Conservation (phyloP, 2,113 vertebrate species). For the Proterorhinus semilunaris region DNA sequence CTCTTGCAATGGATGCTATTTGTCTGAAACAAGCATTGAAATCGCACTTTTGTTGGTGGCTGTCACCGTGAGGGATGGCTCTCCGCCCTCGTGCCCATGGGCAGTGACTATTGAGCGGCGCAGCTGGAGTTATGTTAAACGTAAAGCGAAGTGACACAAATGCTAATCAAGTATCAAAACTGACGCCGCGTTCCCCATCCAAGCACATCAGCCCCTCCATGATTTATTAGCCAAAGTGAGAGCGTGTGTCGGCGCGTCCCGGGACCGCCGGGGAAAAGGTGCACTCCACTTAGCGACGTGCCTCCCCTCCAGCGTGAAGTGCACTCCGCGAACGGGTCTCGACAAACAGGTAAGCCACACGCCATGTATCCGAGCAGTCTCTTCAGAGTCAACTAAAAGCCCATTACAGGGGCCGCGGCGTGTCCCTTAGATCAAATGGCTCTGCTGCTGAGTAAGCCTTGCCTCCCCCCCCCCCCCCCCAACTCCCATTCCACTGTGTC, state of each 20-base stretch:
- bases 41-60: conserved; percentile 48
- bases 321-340: conserved; percentile 19
- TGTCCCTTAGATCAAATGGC: conserved; percentile 49
- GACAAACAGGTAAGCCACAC: conserved; percentile 51
- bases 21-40: conserved; percentile 38
- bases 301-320: conserved; percentile 21
- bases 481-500: conserved; percentile 47
- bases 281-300: conserved; percentile 51
- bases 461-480: neutral
- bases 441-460: conserved; percentile 67
- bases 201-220: conserved; percentile 54
- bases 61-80: conserved; percentile 71
- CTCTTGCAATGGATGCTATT: conserved; percentile 4
- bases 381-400: conserved; percentile 49
- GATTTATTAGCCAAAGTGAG: conserved; percentile 72
- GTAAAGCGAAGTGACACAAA: conserved; percentile 73
- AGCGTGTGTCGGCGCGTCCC: conserved; percentile 54
- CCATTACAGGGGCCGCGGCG: conserved; percentile 39
- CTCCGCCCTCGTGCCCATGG: conserved; percentile 66
- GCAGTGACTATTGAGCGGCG: conserved; percentile 64
- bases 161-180: conserved; percentile 69
- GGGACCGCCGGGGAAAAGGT: conserved; percentile 68
- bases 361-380: conserved; percentile 50
- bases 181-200: conserved; percentile 53
- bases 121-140: conserved; percentile 77